Conservation (phyloP, 2,113 vertebrate species). For the Speoplatyrhinus poulsoni region DNA sequence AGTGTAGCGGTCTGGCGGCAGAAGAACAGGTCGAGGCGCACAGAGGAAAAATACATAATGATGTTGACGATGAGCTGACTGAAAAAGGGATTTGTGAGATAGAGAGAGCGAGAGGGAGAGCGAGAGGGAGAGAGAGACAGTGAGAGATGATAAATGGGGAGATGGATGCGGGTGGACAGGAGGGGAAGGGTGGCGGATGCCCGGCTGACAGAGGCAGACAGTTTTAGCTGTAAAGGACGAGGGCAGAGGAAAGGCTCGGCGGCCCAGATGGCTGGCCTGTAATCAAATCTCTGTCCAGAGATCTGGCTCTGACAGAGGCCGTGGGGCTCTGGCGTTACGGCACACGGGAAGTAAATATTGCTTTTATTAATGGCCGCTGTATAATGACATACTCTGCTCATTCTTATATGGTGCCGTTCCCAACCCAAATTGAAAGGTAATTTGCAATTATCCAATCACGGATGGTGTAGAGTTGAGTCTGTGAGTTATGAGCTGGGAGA, state of each 20-base stretch:
- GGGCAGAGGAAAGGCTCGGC: neutral
- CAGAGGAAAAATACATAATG: neutral
- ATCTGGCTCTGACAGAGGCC: neutral
- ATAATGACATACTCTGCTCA: slow-evolving; percentile 1
- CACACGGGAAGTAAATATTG: neutral
- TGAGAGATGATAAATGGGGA: neutral
- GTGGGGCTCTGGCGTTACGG: neutral
- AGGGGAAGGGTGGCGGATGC: slow-evolving; percentile 1
- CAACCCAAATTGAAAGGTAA: neutral
- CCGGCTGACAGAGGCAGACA: neutral
- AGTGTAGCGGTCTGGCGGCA: no score
- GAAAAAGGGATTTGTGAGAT: neutral
- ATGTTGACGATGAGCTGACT: neutral
- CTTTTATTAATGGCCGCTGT: neutral
- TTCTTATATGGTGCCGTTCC: slow-evolving; percentile 5
- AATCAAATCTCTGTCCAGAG: slow-evolving; percentile 6
- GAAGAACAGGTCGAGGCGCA: no score
- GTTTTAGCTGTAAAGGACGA: slow-evolving; percentile 12
- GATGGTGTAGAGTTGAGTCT: slow-evolving; percentile 11
- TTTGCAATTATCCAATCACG: neutral
- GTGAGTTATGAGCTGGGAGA: slow-evolving; percentile 16
- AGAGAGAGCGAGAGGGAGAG: neutral
- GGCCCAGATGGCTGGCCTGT: slow-evolving; percentile 2
- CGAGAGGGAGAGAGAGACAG: slow-evolving; percentile 2
- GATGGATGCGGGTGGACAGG: slow-evolving; percentile 14